Percentiles rank a stretch among this genome's conserved stretches.
Conservation (phyloP, 2,113 vertebrate genomes). For the Serinus canaria region DNA sequence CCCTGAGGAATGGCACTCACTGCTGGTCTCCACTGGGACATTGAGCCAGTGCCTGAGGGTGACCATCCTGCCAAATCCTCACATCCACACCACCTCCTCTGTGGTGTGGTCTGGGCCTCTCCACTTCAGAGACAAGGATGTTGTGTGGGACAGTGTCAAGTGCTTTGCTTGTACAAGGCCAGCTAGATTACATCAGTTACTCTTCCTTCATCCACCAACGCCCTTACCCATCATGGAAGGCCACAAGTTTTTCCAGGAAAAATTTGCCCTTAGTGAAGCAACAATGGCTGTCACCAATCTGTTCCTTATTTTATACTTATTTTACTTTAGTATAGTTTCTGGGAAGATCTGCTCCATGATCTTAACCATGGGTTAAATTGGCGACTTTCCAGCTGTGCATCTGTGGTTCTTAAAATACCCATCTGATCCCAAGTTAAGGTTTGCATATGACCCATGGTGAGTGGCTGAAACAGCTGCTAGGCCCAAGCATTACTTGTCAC, state of each 20-base stretch:
- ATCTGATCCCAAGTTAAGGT: not conserved
- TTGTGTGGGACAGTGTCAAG: not conserved
- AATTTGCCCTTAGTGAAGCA: not conserved
- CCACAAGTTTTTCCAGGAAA: not conserved
- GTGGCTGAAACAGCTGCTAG: conserved; percentile 58
- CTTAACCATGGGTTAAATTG: not conserved
- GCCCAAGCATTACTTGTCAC: not conserved
- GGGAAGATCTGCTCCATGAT: not conserved
- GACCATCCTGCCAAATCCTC: not conserved
- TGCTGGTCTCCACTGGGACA: not conserved
- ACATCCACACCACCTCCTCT: no score
- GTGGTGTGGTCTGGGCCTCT: not conserved
- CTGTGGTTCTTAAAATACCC: conserved; percentile 45
- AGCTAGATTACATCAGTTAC: not conserved
- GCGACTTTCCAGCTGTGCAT: not conserved
- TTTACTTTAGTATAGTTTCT: not conserved
- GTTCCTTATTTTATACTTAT: not conserved
- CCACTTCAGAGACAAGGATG: not conserved
- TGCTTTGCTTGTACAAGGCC: not conserved
- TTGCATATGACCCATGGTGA: conserved; percentile 4
- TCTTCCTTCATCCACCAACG: not conserved
- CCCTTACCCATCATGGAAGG: not conserved
- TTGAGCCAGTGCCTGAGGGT: not conserved
- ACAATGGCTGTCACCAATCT: not conserved
- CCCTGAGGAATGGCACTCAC: not conserved